Conservation (phyloP, 2,888 invertebrate species). For the Hermaeophaga mercurialis region DNA sequence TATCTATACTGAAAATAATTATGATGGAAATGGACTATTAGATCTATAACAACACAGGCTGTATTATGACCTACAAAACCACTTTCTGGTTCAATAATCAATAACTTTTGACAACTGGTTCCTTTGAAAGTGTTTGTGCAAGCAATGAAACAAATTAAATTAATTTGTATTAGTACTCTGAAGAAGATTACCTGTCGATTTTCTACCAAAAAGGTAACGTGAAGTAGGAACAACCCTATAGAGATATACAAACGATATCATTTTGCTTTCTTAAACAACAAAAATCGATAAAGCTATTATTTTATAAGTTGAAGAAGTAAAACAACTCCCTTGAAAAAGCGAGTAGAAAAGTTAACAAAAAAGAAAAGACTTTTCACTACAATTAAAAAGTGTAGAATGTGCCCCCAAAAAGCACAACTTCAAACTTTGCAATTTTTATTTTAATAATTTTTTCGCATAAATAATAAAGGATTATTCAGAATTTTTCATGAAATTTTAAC, state of each 20-base stretch:
- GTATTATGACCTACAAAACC: slow-evolving; percentile 21
- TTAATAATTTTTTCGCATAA: too few relatives aligned
- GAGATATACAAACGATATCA: slow-evolving; percentile 19
- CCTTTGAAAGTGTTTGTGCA: slow-evolving; percentile 18
- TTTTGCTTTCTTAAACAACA: slow-evolving; percentile 21
- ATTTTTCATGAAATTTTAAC: too few relatives aligned
- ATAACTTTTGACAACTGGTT: slow-evolving; percentile 29
- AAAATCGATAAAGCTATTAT: slow-evolving; percentile 24
- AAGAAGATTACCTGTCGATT: too few relatives aligned
- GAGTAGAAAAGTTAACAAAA: too few relatives aligned
- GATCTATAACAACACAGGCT: slow-evolving; percentile 17
- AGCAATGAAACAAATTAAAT: slow-evolving; percentile 22
- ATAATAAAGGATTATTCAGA: too few relatives aligned
- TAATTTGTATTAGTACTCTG: too few relatives aligned
- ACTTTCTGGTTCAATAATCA: slow-evolving; percentile 4
- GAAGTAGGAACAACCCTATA: slow-evolving; percentile 19
- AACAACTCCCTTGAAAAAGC: too few relatives aligned
- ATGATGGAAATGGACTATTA: not conserved
- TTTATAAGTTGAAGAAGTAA: too few relatives aligned
- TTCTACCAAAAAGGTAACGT: slow-evolving; percentile 20
- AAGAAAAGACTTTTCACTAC: too few relatives aligned
- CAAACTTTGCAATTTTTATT: too few relatives aligned
- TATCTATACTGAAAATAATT: slow-evolving; percentile 18
- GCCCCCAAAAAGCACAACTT: too few relatives aligned
- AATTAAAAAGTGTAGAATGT: too few relatives aligned